Evolutionary conservation across 2,797 vertebrate genomes (phyloP), one percentile per base, ranked within the genome.

Genomic region (Potorous gilbertii): DNA sequence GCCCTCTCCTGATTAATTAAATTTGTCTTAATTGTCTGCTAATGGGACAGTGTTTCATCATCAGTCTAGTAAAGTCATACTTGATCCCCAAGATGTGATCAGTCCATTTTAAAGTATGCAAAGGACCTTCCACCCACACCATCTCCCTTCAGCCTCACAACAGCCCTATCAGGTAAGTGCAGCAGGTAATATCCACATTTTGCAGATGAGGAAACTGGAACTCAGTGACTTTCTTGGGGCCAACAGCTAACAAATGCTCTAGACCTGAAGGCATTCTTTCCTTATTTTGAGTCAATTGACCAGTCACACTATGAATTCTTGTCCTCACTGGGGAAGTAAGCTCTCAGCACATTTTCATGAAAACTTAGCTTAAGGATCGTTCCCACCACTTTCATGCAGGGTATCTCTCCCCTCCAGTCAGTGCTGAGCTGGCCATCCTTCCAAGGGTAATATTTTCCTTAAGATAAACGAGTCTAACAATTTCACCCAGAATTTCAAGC

Each of bases 381-480:
- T 87, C 74, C 74, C 74, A 87, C 21, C 74, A 50, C 74, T 46
- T 28, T 46, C 28, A 11, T 10, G 21, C 9, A 94, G 59, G 13
- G 14, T 95, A 93, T 96, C 40, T 90, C 93, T 90, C 46, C 27
- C 29, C 3, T 21, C 90, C 93, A 94, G 55, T 90, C 92, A 94
- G 40, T 93, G 91, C 57, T 92, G 97, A 97, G 96, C 96, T 97
- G 94, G 54, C 94, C 93, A 94, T 29, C 92, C 81, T 95, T 96
- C 62, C 94, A 97, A 97, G 56, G 95, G 95, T 95, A 97, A 96
- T 97, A 97, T 98, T 98, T 98, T 97, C 95, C 55, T 98, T 97
- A 94, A 96, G 97, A 97, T 97, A 97, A 97, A 97, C 96, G 96
- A 96, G 97, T 97, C 97, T 96, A 97, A 95, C 97, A 97, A 96